Conservation (phyloP, 1,140 invertebrate species). For the Sesamia nonagrioides region DNA sequence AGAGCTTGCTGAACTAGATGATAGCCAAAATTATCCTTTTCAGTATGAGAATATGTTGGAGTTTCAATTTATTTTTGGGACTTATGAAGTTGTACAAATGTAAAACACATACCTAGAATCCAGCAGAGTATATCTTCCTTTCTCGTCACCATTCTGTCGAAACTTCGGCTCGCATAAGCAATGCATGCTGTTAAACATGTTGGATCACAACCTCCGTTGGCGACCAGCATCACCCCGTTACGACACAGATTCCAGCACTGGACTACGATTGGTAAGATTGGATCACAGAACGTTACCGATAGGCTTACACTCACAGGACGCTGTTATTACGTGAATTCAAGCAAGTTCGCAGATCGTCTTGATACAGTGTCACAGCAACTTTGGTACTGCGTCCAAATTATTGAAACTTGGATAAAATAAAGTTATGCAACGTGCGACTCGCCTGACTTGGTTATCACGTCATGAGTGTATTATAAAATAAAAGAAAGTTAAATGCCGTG, state of each 20-base stretch:
- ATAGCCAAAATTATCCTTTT: too few species aligned
- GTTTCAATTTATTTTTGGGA: too few species aligned
- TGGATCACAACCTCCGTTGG: neutral
- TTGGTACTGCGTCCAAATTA: conserved; percentile 7
- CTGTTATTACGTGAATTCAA: neutral
- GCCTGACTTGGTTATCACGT: conserved; percentile 30
- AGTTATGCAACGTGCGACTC: conserved; percentile 4
- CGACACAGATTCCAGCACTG: neutral
- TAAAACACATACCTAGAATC: conserved; percentile 41
- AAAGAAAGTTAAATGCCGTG: conserved; percentile 26
- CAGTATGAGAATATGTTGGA: too few species aligned
- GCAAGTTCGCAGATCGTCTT: conserved; percentile 2
- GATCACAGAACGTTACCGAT: neutral
- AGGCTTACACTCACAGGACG: neutral
- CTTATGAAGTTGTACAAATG: neutral
- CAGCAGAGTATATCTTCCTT: conserved; percentile 31
- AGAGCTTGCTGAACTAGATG: too few species aligned
- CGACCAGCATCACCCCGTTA: neutral
- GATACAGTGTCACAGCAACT: conserved; percentile 18
- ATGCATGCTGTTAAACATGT: conserved; percentile 47
- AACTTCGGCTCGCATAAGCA: conserved; percentile 41
- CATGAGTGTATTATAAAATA: conserved; percentile 14
- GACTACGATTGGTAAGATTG: neutral
- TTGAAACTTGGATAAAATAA: conserved; percentile 31
- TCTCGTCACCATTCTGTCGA: conserved; percentile 6